phyloP scores from a whole-genome alignment of 2,888 invertebrate genomes.

The Timema cristinae region DNA sequence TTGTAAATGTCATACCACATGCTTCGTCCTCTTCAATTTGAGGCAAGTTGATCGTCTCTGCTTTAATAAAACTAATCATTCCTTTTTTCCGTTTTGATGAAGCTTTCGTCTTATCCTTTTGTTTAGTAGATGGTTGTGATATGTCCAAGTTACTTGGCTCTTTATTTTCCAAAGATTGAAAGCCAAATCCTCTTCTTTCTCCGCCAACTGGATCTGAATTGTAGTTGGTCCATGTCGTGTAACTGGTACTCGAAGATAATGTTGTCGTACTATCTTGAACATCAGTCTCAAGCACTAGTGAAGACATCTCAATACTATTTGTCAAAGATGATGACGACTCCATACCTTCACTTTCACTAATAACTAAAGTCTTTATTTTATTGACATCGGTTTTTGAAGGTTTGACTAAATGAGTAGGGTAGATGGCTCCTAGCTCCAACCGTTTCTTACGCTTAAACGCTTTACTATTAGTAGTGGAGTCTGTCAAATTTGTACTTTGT shows the following conservation, averaged over 20 bases:
- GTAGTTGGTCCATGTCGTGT: conserved; percentile 21
- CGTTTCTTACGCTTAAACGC: conserved; percentile 54
- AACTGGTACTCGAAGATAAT: conserved; percentile 15
- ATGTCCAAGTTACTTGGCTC: conserved; percentile 38
- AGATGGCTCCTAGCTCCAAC: conserved; percentile 46
- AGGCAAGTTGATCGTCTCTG: conserved; percentile 46
- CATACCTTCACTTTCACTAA: conserved; percentile 9
- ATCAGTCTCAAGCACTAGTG: too few species aligned
- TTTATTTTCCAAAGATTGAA: conserved; percentile 35
- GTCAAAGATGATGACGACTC: neutral
- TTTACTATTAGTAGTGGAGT: conserved; percentile 39
- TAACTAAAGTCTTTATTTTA: conserved; percentile 31
- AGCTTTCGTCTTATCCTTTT: conserved; percentile 32
- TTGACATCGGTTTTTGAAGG: conserved; percentile 31
- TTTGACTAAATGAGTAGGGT: conserved; percentile 16
- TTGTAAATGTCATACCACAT: too few species aligned
- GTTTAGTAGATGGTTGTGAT: conserved; percentile 28
- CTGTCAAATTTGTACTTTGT: conserved; percentile 23
- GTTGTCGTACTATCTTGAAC: neutral
- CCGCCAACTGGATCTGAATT: conserved; percentile 44
- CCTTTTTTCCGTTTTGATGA: conserved; percentile 41
- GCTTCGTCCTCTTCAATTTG: neutral
- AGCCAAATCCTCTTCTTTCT: conserved; percentile 52
- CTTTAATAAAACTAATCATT: conserved; percentile 51
- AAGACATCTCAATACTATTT: neutral